phyloP scores from a whole-genome alignment of 2,797 vertebrate genomes.

The Champsocephalus esox region DNA sequence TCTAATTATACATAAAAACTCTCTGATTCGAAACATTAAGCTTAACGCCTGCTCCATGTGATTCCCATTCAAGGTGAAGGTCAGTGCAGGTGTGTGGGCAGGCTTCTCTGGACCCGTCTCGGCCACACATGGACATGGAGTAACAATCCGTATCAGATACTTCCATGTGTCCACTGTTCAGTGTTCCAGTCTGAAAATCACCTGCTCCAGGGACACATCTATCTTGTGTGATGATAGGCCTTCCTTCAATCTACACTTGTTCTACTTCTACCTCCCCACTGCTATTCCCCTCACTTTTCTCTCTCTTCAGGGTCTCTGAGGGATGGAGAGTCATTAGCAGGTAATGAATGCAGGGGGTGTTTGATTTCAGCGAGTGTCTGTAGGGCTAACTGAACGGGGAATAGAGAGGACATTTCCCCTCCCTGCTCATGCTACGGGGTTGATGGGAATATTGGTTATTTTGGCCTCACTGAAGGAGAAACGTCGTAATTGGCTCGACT shows the following conservation, averaged over 20 bases:
- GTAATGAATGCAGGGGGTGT: constrained; percentile 73
- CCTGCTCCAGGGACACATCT: constrained; percentile 66
- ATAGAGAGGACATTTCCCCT: constrained; percentile 63
- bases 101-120: constrained; percentile 43
- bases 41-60: constrained; percentile 27
- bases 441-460: constrained; percentile 63
- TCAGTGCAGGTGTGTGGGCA: constrained; percentile 57
- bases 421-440: constrained; percentile 38
- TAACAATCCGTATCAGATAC: constrained; percentile 73
- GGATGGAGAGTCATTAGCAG: constrained; percentile 71
- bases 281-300: constrained; percentile 13
- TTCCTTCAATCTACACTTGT: constrained; percentile 39
- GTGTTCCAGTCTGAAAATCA: constrained; percentile 75
- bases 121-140: constrained; percentile 39
- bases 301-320: constrained; percentile 51
- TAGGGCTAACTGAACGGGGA: constrained; percentile 59
- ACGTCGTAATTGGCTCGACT: constrained; percentile 77
- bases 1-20: constrained; percentile 41
- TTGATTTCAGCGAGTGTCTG: constrained; percentile 63
- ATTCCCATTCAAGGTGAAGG: constrained; percentile 55
- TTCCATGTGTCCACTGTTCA: constrained; percentile 72
- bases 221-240: constrained; percentile 63
- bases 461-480: constrained; percentile 61
- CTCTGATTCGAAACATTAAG: constrained; percentile 37
- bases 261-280: constrained; percentile 15